Percentiles rank a stretch among this genome's conserved stretches.
These are phyloP conservation scores for Pasiphila rectangulata DNA, from an alignment of 2,888 invertebrate genomes.

Conservation along the genomic window DNA sequence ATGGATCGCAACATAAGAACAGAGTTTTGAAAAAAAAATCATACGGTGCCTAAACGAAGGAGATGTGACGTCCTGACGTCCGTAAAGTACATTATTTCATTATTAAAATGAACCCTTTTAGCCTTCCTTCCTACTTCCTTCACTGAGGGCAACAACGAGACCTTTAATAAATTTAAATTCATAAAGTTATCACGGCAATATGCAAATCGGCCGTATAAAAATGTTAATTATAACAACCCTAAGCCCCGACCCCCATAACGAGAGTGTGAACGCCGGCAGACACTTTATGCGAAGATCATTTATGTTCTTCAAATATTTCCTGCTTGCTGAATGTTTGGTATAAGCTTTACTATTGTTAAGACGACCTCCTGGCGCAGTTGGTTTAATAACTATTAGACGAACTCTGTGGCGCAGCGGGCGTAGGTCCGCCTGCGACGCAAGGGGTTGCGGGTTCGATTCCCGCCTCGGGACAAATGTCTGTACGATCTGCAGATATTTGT, in stretches of 20 bases:
- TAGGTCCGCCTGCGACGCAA: no score
- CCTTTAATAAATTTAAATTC: slow-evolving; percentile 60
- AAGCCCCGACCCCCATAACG: slow-evolving; percentile 29
- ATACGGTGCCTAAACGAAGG: no score
- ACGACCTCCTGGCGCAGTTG: no score
- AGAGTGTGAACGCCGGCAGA: slow-evolving; percentile 27
- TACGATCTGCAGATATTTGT: no score
- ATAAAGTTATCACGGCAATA: slow-evolving; percentile 56
- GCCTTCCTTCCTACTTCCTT: slow-evolving; percentile 41
- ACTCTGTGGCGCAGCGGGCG: no score
- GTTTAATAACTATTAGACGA: no score
- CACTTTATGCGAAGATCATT: slow-evolving; percentile 25
- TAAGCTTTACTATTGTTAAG: no score
- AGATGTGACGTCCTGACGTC: slow-evolving; percentile 1
- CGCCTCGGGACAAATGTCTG: no score
- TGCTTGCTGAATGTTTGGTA: no score
- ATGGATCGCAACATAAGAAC: no score
- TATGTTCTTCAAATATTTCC: slow-evolving; percentile 20
- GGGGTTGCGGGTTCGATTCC: no score
- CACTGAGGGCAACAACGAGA: slow-evolving; percentile 38
- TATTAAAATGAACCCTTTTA: slow-evolving; percentile 39
- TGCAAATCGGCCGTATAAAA: slow-evolving; percentile 59
- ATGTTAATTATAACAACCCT: slow-evolving; percentile 55
- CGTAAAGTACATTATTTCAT: slow-evolving; percentile 17
- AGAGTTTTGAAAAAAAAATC: no score